Conservation (phyloP, 1,140 invertebrate species). For the Papilio aristodemus region DNA sequence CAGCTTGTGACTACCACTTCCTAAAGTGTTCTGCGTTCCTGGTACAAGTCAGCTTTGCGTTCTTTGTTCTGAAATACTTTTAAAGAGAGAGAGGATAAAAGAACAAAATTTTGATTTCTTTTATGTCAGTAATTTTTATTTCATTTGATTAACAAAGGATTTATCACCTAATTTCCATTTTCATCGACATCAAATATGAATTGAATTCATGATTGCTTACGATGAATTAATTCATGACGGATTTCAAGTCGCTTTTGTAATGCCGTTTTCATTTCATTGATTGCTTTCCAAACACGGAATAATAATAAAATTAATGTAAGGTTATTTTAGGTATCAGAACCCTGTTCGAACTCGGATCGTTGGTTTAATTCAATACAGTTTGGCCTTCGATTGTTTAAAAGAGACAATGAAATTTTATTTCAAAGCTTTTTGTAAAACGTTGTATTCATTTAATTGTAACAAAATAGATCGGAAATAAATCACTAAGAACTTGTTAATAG, state of each 20-base stretch:
- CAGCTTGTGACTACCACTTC: constrained; percentile 58
- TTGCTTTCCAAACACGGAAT: constrained; percentile 63
- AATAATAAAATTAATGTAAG: constrained; percentile 48
- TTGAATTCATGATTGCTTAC: too few relatives aligned
- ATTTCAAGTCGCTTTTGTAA: constrained; percentile 50
- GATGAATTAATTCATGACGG: constrained; percentile 57
- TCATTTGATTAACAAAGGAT: too few relatives aligned
- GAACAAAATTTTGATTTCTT: too few relatives aligned
- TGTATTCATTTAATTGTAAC: background rate
- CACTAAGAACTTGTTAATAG: too few relatives aligned
- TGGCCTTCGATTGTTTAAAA: constrained; percentile 1
- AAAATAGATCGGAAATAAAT: too few relatives aligned
- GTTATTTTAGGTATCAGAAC: constrained; percentile 43
- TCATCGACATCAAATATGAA: constrained; percentile 41
- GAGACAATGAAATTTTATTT: background rate
- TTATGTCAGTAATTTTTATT: too few relatives aligned
- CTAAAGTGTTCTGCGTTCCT: constrained; percentile 57
- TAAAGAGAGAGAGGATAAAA: too few relatives aligned
- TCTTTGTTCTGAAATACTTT: constrained; percentile 58
- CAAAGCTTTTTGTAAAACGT: background rate
- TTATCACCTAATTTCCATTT: background rate
- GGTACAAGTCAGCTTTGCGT: constrained; percentile 62
- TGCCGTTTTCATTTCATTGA: constrained; percentile 62
- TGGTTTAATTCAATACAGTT: constrained; percentile 18
- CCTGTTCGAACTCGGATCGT: constrained; percentile 18